Percentiles rank a stretch among this genome's conserved stretches.
phyloP scores from a whole-genome alignment of 2,797 vertebrate species.

The Lepidocolaptes lacrymiger region DNA sequence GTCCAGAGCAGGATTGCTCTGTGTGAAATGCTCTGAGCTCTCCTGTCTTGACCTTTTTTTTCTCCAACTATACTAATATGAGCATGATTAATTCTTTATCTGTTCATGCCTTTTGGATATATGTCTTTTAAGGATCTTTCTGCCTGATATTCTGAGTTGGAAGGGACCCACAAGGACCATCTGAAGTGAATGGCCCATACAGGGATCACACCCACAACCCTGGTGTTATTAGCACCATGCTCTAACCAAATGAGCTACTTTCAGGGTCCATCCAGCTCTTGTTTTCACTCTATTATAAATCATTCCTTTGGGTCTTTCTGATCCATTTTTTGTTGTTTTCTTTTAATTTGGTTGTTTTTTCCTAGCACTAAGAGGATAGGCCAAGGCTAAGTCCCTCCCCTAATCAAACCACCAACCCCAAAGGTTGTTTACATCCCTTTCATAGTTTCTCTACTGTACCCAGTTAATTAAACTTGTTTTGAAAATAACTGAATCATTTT shows the following conservation, averaged over 20 bases:
- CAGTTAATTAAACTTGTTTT: background rate
- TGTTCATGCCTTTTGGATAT: background rate
- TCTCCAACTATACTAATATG: background rate
- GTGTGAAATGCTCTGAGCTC: background rate
- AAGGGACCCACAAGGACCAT: background rate
- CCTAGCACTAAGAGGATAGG: background rate
- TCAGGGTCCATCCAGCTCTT: background rate
- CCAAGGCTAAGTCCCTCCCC: background rate
- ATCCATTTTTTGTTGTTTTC: background rate
- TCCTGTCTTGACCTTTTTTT: background rate
- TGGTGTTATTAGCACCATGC: background rate
- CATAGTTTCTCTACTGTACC: background rate
- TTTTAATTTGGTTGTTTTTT: background rate
- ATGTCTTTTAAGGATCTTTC: background rate
- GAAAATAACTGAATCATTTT: background rate
- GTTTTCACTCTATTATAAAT: background rate
- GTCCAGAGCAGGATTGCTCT: background rate
- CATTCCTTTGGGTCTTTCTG: background rate
- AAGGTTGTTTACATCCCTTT: background rate
- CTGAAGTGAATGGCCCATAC: background rate
- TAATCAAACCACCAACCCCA: background rate
- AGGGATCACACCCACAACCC: background rate
- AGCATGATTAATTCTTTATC: background rate
- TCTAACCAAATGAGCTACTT: background rate
- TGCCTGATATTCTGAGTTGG: background rate